Evolutionary conservation across 2,888 invertebrate species (phyloP), one percentile per base, ranked within the genome.

Genomic region (Bembecia ichneumoniformis): DNA sequence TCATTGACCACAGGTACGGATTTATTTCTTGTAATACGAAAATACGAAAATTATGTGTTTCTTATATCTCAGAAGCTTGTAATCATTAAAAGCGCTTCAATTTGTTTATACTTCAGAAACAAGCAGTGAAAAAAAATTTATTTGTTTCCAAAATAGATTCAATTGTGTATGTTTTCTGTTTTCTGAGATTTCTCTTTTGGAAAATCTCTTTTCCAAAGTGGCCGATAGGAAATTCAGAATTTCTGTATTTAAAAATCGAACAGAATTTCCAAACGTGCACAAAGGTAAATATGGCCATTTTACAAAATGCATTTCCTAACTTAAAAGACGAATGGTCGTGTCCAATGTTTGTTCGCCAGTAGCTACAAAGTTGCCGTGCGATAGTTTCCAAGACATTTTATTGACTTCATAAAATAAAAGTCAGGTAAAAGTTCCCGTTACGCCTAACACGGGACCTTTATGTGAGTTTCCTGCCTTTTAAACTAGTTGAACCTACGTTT

Each of bases 351-450:
- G 49, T 49, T 50, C 50, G 28, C 28, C 28, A 28, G 28, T 28
- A 5, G 51, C 53, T 52, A 58, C 57, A 57, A 62, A 59, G 55
- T 62, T 53, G 55, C 47, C 47, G 35, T 20, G 28, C 58, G 57
- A 62, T 60, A 61, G 62, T 60, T 57, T 52, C 51, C 51, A 15
- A 49, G 58, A 51, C 58, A 60, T 63, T 74, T 71, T 73, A 73
- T 68, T 60, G 68, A 61, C 65, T 69, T 62, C 71, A 66, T 71
- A 56, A 71, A 73, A 73, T 68, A 66, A 68, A 70, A 74, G 69
- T 61, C 53, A 52, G 52, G 49, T 52, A 49, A 52, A 28, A 52
- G 48, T 54, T 54, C 40, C 40, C 40, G 40, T 40, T 40, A 40
- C 40, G n/a, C 40, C 35, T 45, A 49, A 49, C 54, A 51, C 54